Percentiles rank a stretch among this genome's conserved stretches.
Conservation (phyloP, 2,797 vertebrate species). For the Falco berigora region DNA sequence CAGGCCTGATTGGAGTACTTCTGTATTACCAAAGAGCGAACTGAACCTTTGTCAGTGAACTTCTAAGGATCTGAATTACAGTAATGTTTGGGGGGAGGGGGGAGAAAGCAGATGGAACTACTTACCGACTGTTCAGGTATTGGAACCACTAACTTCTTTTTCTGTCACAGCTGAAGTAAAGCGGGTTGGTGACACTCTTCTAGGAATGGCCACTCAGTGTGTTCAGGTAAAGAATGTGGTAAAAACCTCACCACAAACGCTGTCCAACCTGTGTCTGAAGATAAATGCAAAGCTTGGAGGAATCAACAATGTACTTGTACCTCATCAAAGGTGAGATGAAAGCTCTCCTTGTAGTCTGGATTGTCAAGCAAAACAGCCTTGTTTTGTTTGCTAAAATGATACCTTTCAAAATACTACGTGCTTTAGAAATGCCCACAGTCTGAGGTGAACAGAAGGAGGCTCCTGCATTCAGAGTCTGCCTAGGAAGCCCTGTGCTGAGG, state of each 20-base stretch:
- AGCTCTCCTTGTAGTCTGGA: background rate
- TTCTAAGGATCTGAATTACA: background rate
- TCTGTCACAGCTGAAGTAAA: constrained; percentile 91
- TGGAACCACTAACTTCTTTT: background rate
- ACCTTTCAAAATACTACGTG: background rate
- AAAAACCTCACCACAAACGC: constrained; percentile 97
- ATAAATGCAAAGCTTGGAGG: constrained; percentile 98
- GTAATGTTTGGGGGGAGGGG: background rate
- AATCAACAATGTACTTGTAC: constrained; percentile 97
- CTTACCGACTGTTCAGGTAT: background rate
- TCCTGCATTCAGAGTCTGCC: background rate
- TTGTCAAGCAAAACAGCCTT: background rate
- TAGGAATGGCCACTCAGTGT: constrained; percentile 98
- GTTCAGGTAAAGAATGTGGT: constrained; percentile 99
- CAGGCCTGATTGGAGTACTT: background rate
- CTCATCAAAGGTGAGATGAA: constrained; percentile 91
- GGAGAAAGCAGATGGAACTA: background rate
- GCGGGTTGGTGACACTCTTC: constrained; percentile 93
- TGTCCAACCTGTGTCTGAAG: constrained; percentile 98
- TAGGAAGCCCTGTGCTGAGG: background rate
- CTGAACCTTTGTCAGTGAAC: background rate
- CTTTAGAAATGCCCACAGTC: background rate
- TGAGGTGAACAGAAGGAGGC: background rate
- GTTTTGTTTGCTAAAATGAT: background rate
- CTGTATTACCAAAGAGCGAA: background rate